Evolutionary conservation across 2,888 invertebrate species (phyloP).

Genomic region (Tetropium fuscum): DNA sequence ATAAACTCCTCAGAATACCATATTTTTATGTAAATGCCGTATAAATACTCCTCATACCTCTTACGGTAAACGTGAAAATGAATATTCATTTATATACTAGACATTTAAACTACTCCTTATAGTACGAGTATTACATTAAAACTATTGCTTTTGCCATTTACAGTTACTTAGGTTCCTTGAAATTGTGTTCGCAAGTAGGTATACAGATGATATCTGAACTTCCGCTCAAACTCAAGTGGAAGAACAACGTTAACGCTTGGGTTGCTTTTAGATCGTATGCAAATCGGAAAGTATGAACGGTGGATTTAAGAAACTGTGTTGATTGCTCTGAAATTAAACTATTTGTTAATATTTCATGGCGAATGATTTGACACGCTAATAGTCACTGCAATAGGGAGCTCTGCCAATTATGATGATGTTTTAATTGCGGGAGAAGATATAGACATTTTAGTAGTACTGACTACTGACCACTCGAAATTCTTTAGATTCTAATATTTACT

Average conservation of each 20-base stretch:
- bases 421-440: too few relatives aligned
- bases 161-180: slow-evolving; percentile 42
- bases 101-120: too few relatives aligned
- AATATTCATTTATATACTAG: too few relatives aligned
- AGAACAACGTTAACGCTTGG: slow-evolving; percentile 50
- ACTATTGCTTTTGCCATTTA: slow-evolving; percentile 40
- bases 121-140: slow-evolving; percentile 32
- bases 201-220: slow-evolving; percentile 50
- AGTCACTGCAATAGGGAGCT: too few relatives aligned
- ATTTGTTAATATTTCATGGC: slow-evolving; percentile 53
- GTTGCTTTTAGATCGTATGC: slow-evolving; percentile 57
- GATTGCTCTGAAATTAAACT: slow-evolving; percentile 42
- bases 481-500: too few relatives aligned
- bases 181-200: slow-evolving; percentile 34
- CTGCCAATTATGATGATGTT: too few relatives aligned
- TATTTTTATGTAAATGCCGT: too few relatives aligned
- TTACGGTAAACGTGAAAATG: too few relatives aligned
- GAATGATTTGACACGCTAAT: slow-evolving; percentile 36
- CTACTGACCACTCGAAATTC: too few relatives aligned
- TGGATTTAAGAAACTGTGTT: slow-evolving; percentile 48
- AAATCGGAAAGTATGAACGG: slow-evolving; percentile 45
- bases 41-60: too few relatives aligned
- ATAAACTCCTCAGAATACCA: too few relatives aligned
- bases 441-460: too few relatives aligned
- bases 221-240: slow-evolving; percentile 51